Conservation (phyloP, 2,113 vertebrate genomes). For the Cairina moschata region DNA sequence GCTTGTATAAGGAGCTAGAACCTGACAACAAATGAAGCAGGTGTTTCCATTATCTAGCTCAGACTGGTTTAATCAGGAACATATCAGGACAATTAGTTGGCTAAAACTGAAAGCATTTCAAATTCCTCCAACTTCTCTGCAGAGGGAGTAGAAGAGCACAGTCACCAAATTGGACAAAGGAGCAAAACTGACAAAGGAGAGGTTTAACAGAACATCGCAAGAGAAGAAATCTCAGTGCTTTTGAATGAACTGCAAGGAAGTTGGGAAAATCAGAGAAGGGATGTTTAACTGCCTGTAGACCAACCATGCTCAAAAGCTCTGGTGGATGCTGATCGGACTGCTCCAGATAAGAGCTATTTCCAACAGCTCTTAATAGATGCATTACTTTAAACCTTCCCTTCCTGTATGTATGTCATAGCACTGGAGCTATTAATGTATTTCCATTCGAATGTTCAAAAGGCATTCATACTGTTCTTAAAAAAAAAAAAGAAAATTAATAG, state of each 20-base stretch:
- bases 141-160: neutral
- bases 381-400: neutral
- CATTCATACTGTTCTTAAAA: neutral
- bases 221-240: neutral
- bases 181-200: neutral
- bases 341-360: neutral
- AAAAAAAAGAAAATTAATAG: neutral
- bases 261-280: neutral
- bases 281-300: neutral
- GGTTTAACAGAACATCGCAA: neutral
- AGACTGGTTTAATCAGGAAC: neutral
- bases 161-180: neutral
- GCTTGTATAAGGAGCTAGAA: neutral
- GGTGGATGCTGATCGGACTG: neutral
- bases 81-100: neutral
- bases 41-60: neutral
- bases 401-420: fast-evolving
- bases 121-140: neutral
- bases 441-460: neutral
- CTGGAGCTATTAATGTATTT: neutral
- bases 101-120: neutral
- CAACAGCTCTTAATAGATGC: neutral
- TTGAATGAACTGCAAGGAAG: neutral
- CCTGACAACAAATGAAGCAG: neutral
- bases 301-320: neutral